Conservation (phyloP, 2,797 vertebrate genomes). For the Coregonus ussuriensis region DNA sequence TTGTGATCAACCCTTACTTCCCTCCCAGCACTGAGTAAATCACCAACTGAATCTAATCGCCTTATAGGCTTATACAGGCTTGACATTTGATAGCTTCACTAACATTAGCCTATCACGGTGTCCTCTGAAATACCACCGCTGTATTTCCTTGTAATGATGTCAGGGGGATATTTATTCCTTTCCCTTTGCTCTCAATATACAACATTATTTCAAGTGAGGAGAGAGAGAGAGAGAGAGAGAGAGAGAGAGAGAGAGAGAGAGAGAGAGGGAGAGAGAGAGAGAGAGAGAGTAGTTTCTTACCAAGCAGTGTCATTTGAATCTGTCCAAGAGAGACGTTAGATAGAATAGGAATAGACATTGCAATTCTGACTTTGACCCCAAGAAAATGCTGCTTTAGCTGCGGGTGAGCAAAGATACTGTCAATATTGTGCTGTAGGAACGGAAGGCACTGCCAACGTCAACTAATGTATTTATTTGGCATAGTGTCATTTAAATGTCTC, state of each 20-base stretch:
- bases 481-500: constrained; percentile 11
- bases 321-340: background rate
- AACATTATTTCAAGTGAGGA: background rate
- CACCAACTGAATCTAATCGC: constrained; percentile 9
- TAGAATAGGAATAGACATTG: background rate
- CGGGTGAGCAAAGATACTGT: background rate
- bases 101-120: constrained; percentile 17
- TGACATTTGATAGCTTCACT: constrained; percentile 22
- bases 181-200: background rate
- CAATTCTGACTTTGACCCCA: background rate
- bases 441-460: background rate
- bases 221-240: background rate
- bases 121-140: constrained; percentile 10
- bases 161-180: background rate
- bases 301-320: constrained; percentile 6
- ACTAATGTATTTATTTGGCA: constrained; percentile 10
- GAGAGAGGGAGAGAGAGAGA: too few species aligned
- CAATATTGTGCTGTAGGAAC: background rate
- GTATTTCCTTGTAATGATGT: constrained; percentile 3
- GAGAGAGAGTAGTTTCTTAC: background rate
- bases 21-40: constrained; percentile 4
- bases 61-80: background rate
- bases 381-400: background rate
- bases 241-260: too few species aligned
- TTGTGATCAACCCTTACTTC: constrained; percentile 7